These are phyloP conservation scores for Rhyacichthys aspro DNA, from an alignment of 2,797 vertebrate genomes.

Conservation along the genomic window DNA sequence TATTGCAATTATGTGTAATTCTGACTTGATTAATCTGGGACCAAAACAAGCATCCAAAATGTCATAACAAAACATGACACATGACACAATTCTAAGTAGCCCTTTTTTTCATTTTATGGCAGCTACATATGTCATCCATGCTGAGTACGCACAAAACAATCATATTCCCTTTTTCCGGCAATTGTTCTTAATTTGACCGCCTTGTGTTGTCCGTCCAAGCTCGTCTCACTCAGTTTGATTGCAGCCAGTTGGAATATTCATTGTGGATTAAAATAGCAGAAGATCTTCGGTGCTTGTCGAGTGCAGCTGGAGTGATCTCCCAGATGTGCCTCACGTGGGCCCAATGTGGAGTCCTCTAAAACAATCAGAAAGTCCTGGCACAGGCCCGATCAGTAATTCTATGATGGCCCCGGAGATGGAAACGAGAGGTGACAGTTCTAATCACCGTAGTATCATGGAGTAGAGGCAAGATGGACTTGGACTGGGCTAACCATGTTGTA, in stretches of 20 bases:
- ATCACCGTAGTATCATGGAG: conserved; percentile 56
- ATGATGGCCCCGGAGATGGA: conserved; percentile 60
- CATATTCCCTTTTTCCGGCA: conserved; percentile 49
- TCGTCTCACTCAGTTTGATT: conserved; percentile 66
- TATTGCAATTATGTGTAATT: conserved; percentile 46
- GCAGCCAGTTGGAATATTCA: conserved; percentile 66
- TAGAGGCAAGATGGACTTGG: conserved; percentile 40
- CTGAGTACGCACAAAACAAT: conserved; percentile 57
- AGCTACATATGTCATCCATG: conserved; percentile 37
- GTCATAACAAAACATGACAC: conserved; percentile 29
- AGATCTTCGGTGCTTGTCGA: conserved; percentile 56
- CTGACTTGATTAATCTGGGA: conserved; percentile 37
- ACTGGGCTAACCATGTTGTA: conserved; percentile 7
- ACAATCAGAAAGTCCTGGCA: conserved; percentile 69
- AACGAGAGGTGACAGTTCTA: conserved; percentile 69
- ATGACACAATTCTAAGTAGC: conserved; percentile 15
- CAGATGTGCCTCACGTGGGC: conserved; percentile 74
- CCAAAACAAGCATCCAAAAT: conserved; percentile 23
- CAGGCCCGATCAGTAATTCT: conserved; percentile 55
- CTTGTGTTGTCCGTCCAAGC: conserved; percentile 64
- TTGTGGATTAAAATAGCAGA: conserved; percentile 72
- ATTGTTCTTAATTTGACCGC: conserved; percentile 62
- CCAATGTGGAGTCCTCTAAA: conserved; percentile 61
- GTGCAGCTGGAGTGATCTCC: conserved; percentile 63
- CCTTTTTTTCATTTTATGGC: conserved; percentile 6